These are phyloP conservation scores for Drymodes brunneopygia DNA, from an alignment of 2,113 vertebrate genomes.

Conservation along the genomic window DNA sequence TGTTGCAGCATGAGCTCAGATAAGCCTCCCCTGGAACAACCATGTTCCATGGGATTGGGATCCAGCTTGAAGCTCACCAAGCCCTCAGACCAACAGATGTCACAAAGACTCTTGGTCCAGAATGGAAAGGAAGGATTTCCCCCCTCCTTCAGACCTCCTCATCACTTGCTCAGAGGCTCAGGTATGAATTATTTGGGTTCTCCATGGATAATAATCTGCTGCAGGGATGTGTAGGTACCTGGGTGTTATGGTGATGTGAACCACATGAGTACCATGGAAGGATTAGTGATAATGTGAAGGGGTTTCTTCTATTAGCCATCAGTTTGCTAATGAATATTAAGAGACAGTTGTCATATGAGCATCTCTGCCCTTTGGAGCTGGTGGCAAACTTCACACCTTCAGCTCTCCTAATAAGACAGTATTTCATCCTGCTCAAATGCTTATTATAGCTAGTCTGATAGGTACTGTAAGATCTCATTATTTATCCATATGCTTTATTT, in stretches of 20 bases:
- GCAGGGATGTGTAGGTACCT: background rate
- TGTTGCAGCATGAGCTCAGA: background rate
- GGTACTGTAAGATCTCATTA: constrained; percentile 1
- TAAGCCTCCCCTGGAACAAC: background rate
- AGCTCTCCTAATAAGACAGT: constrained; percentile 33
- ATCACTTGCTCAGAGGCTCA: background rate
- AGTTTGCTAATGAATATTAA: constrained; percentile 26
- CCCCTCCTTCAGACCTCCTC: background rate
- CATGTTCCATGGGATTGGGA: rapidly evolving
- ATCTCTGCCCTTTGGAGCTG: constrained; percentile 21
- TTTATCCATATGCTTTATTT: constrained; percentile 30
- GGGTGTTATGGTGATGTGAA: background rate
- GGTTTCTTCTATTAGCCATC: background rate
- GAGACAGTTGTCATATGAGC: constrained; percentile 31
- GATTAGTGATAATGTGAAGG: constrained; percentile 1
- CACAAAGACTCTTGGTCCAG: background rate
- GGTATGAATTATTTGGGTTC: background rate
- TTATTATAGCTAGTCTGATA: constrained; percentile 33
- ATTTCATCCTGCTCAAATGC: constrained; percentile 17
- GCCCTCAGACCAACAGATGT: background rate
- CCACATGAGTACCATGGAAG: background rate
- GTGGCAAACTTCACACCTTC: constrained; percentile 52
- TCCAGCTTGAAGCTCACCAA: background rate
- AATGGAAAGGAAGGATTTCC: background rate
- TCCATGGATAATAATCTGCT: background rate